A percentile compares a stretch with the other conserved stretches of the same genome.
These are phyloP conservation scores for Macroramphosus scolopax DNA, from an alignment of 2,797 vertebrate genomes.

Conservation along the genomic window DNA sequence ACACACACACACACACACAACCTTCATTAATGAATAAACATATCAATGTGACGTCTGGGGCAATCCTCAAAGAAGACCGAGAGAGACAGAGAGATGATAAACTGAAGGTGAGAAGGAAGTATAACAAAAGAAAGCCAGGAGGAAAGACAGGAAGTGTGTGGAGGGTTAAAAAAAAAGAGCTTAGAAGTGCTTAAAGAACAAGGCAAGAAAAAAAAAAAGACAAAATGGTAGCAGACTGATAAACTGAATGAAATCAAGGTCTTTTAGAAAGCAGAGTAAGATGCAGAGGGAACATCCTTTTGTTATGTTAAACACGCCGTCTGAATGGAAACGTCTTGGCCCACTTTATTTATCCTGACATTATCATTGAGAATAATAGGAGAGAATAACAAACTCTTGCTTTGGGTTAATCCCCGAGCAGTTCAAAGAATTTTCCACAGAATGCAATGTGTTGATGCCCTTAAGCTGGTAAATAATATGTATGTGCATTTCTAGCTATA, in stretches of 20 bases:
- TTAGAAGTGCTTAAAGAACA: slow-evolving; percentile 55
- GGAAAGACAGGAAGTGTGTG: slow-evolving; percentile 20
- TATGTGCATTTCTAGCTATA: slow-evolving; percentile 43
- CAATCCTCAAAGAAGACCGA: slow-evolving; percentile 43
- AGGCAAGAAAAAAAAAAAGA: slow-evolving; percentile 47
- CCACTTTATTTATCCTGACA: slow-evolving; percentile 65
- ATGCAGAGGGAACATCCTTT: slow-evolving; percentile 67
- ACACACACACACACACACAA: slow-evolving; percentile 14
- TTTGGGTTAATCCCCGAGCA: slow-evolving; percentile 62
- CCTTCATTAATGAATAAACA: slow-evolving; percentile 40
- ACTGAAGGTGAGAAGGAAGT: slow-evolving; percentile 16
- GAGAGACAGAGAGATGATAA: slow-evolving; percentile 24
- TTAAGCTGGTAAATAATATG: slow-evolving; percentile 54
- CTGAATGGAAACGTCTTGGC: slow-evolving; percentile 62
- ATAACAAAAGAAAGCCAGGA: slow-evolving; percentile 6
- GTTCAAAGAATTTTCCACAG: slow-evolving; percentile 60
- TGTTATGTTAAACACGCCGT: slow-evolving; percentile 73
- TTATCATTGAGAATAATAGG: slow-evolving; percentile 63
- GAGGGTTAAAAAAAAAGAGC: slow-evolving; percentile 22
- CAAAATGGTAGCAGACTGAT: slow-evolving; percentile 55
- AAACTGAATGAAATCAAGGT: slow-evolving; percentile 62
- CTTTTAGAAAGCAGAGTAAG: slow-evolving; percentile 64
- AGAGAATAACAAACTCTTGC: slow-evolving; percentile 62
- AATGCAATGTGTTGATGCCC: slow-evolving; percentile 54
- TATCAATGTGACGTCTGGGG: slow-evolving; percentile 40